Conservation (phyloP, 2,888 invertebrate genomes). For the Anaspis maculata region DNA sequence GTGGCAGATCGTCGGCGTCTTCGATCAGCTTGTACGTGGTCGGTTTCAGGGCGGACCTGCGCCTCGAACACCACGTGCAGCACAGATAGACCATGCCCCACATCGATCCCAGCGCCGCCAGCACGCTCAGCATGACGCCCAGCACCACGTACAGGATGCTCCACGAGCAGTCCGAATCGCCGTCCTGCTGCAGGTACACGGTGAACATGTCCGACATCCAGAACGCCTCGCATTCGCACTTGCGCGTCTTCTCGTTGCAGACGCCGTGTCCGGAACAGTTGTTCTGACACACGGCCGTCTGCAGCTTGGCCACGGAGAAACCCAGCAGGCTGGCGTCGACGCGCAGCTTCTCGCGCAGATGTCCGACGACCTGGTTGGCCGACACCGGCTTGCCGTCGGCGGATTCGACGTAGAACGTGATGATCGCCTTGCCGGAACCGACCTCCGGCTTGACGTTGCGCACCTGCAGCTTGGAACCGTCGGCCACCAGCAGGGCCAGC, state of each 20-base stretch:
- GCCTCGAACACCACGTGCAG: slow-evolving; percentile 45
- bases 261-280: slow-evolving; percentile 87
- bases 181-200: slow-evolving; percentile 31
- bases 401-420: slow-evolving; percentile 43
- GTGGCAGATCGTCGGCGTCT: slow-evolving; percentile 42
- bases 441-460: slow-evolving; percentile 45
- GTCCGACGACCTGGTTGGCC: slow-evolving; percentile 57
- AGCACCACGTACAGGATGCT: slow-evolving; percentile 87
- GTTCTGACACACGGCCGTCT: slow-evolving; percentile 84
- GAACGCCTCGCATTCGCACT: slow-evolving; percentile 88
- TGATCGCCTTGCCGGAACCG: slow-evolving; percentile 44
- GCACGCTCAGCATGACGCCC: slow-evolving; percentile 53
- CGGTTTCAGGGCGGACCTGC: slow-evolving; percentile 45
- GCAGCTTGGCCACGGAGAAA: slow-evolving; percentile 65
- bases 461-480: slow-evolving; percentile 55
- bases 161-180: slow-evolving; percentile 68
- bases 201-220: slow-evolving; percentile 72
- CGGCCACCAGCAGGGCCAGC: slow-evolving; percentile 68
- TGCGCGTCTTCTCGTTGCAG: slow-evolving; percentile 75
- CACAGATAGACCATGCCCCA: slow-evolving; percentile 60
- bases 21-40: slow-evolving; percentile 66
- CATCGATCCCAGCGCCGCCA: slow-evolving; percentile 48
- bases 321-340: slow-evolving; percentile 62
- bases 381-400: slow-evolving; percentile 41
- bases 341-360: slow-evolving; percentile 58